Evolutionary conservation across 2,888 invertebrate species (phyloP), one percentile per base, ranked within the genome.

Genomic region (Marasmarcha lunaedactyla): DNA sequence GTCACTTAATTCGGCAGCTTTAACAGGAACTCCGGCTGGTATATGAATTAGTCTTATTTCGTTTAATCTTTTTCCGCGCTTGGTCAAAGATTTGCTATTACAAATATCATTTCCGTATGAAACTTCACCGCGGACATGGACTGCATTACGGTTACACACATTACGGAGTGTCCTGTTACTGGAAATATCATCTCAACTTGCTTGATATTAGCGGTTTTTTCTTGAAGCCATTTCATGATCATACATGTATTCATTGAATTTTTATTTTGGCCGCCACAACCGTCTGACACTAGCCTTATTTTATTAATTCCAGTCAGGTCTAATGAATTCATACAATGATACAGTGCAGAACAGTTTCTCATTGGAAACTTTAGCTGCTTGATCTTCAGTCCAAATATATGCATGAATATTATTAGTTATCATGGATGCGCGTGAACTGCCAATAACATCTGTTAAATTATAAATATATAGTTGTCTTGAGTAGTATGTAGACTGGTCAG

Each of bases 401-500:
- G 38, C 7, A 2, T 2, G 6, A 14, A 33, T 14, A 33, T 38
- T 38, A 25, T 34, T 2, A 1, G 10, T 2, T 1, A 20, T 15
- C 4, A 38, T 15, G 1, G 2, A 1, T 1, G 2, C 12, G 2
- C 33, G 20, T 1, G 38, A 38, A 20, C 1, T 34, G 2, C 15
- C 25, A 1, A 1, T 15, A 2, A 42, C 35, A 1, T 39, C 30
- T 11, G 39, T 34, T 27, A 40, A 42, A 35, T 42, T 42, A 30
- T 40, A 37, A 4, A 42, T 1, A 20, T 40, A 42, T n/a, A 42
- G 25, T 33, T 37, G 37, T 15, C 42, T 7, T 1, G 36, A 35
- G 13, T 42, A 42, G 15, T 42, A 40, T 5, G 30, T 7, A 1
- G 37, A 30, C 33, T 42, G 42, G 15, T 42, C 42, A 1, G 40